These are phyloP conservation scores for Boloria euphrosyne DNA, from an alignment of 2,888 invertebrate species.

Conservation along the genomic window DNA sequence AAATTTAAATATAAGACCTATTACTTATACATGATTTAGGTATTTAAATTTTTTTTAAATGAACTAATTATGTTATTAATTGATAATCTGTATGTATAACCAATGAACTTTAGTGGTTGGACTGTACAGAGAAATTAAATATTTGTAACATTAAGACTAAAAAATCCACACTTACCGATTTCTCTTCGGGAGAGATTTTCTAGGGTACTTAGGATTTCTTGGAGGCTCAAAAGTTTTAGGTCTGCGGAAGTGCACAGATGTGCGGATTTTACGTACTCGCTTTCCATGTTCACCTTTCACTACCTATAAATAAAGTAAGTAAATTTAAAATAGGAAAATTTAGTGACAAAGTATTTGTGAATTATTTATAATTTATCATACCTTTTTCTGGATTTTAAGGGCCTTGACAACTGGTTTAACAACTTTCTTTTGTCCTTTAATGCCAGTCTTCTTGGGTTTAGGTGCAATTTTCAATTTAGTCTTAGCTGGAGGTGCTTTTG, in stretches of 20 bases:
- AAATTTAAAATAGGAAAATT: not conserved
- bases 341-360: not conserved
- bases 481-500: constrained; percentile 77
- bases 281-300: constrained; percentile 96
- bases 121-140: no score
- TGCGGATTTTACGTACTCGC: constrained; percentile 94
- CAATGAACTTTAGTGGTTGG: no score
- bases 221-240: constrained; percentile 96
- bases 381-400: constrained; percentile 93
- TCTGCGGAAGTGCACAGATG: constrained; percentile 96
- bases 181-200: constrained; percentile 96
- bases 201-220: constrained; percentile 96
- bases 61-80: no score
- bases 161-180: constrained; percentile 86
- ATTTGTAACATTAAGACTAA: no score
- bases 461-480: constrained; percentile 78
- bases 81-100: no score
- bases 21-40: no score
- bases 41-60: no score
- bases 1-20: no score
- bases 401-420: constrained; percentile 87
- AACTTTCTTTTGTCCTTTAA: constrained; percentile 80
- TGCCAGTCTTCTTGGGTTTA: constrained; percentile 81
- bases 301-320: constrained; percentile 81
- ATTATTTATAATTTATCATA: constrained; percentile 54